Base-by-base conservation (phyloP, 2,888 invertebrate species). In the Lasioglossum malachurum region DNA sequence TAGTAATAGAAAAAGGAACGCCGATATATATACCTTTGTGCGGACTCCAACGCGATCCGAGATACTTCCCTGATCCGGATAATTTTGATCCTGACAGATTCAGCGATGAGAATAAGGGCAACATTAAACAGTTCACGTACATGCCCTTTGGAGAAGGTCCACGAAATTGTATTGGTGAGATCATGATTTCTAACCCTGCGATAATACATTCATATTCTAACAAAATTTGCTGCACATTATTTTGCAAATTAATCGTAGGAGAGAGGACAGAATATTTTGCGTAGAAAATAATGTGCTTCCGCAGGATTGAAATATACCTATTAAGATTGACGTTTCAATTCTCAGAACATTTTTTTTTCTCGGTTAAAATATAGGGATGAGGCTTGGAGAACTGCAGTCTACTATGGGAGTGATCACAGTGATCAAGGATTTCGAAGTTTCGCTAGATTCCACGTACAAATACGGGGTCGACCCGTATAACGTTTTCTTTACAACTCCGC, bases 81-180 rank as follows among this genome's bases (percentile, higher is more conserved):
- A 46, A 79, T 76, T 94, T 84, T 74, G 91, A 94, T 89, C 94
- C 94, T 1, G 94, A 94, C 41, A 91, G 94, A 85, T 94, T 94
- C 46, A 92, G 87, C 35, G 93, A 94, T 0, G 93, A 93, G 38
- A 84, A 89, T 41, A 94, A 94, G 57, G n/a, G 82, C 12, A 89
- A 93, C 2, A 93, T 94, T 8, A 77, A 81, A 53, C 87, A 89
- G 0, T 91, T 82, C 57, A 92, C 93, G 5, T 94, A 91, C 46
- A 87, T 94, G 87, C 93, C 94, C 0, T 94, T 94, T 49, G 94
- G 94, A 31, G 93, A 93, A 5, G 93, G 94, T 19, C 94, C 93
- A 16, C 91, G 93, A 84, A 75, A 78, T 78, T 94, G 94, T 60
- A 90, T 94, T 31, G 94, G 94, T 94, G 85, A 69, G 74, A 46